Base-by-base conservation (phyloP, 2,888 invertebrate genomes). In the Physocephala rufipes region DNA sequence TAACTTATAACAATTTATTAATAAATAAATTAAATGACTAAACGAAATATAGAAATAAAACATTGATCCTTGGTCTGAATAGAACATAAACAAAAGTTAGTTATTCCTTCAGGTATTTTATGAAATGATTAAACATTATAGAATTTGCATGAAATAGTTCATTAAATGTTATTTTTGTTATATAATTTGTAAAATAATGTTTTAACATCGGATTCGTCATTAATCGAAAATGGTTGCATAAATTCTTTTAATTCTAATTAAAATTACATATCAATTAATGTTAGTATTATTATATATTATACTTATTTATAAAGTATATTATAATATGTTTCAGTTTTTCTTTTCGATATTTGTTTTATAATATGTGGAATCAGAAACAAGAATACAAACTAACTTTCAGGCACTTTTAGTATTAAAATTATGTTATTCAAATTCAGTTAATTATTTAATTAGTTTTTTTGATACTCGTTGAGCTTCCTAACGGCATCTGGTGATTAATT, bases 1-100 rank as follows among this genome's bases (percentile, higher is more conserved):
- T 64, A 67, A 21, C 36, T 67, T 61, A 70, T 64, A n/a, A 63
- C 55, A 55, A 45, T 70, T 58, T 58, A 49, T 19, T 49, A 49
- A 49, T 49, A n/a, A 3, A 49, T 49, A 66, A 59, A 71, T 66
- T 70, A 58, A 51, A 36, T 66, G 49, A 66, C 65, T 58, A 51
- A 55, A 58, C 58, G 28, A 47, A 47, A 21, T 58, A 58, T 36
- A 65, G 43, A 66, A 67, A 70, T 49, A 51, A 59, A 71, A 51
- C 15, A 61, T 45, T 24, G 19, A 45, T 26, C 45, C 21, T 45
- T 24, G 19, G 26, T 26, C 59, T 26, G 58, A 58, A 28, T 49
- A 66, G 15, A 66, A 53, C 45, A 51, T 53, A 21, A 71, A 28
- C 24, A 36, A 30, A 24, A 26, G 45, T 63, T 63, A 63, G 47